Conservation (phyloP, 2,888 invertebrate genomes). For the Mesorhabditis spiculigera region DNA sequence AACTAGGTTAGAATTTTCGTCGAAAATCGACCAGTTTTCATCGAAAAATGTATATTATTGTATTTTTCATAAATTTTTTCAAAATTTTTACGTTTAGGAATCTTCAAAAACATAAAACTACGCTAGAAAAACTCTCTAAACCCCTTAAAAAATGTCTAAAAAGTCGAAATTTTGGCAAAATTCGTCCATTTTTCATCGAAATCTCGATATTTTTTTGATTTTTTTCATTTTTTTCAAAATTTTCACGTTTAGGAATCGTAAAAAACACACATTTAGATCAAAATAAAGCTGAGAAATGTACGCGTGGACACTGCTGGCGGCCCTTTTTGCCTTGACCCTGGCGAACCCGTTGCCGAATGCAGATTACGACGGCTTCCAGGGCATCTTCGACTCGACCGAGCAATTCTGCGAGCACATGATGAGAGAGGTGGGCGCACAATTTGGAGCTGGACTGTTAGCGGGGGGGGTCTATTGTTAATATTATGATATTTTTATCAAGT, state of each 20-base stretch:
- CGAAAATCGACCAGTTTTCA: not conserved
- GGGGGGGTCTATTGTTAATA: too few relatives aligned
- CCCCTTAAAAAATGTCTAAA: not conserved
- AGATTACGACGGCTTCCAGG: not conserved
- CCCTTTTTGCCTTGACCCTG: too few relatives aligned
- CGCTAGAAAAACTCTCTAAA: not conserved
- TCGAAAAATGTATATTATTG: not conserved
- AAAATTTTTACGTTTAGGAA: not conserved
- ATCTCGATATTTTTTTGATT: not conserved
- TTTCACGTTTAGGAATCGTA: not conserved
- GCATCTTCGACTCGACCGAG: not conserved
- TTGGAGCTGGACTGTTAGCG: too few relatives aligned
- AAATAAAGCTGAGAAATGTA: too few relatives aligned
- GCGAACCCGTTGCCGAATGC: slow-evolving; percentile 5
- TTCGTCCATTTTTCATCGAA: not conserved
- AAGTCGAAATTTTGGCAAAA: not conserved
- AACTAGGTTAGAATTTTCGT: not conserved
- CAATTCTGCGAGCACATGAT: slow-evolving; percentile 1
- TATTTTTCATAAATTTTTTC: not conserved
- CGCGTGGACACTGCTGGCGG: too few relatives aligned
- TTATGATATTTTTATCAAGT: too few relatives aligned
- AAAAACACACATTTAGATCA: too few relatives aligned
- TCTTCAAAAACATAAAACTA: not conserved
- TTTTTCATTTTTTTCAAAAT: not conserved
- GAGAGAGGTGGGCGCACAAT: not conserved